Percentiles rank a stretch among this genome's conserved stretches.
Evolutionary conservation across 2,113 vertebrate genomes (phyloP).

Genomic region (Ranitomeya imitator): DNA sequence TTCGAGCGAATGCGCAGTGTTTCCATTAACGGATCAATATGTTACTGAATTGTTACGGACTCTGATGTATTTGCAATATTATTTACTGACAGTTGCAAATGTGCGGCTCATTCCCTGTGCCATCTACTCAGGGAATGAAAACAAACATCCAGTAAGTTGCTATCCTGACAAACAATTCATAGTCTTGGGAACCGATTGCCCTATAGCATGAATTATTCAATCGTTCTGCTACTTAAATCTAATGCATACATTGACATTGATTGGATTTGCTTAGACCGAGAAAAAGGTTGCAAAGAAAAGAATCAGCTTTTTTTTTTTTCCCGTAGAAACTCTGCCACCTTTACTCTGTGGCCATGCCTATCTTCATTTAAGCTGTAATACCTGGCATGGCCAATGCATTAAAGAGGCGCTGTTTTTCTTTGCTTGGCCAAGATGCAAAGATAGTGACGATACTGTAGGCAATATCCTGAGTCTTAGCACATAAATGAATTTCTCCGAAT

Average conservation of each 20-base stretch:
- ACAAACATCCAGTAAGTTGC: background rate
- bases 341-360: background rate
- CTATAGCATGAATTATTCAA: background rate
- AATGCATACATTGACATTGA: background rate
- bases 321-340: background rate
- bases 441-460: background rate
- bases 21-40: constrained; percentile 7
- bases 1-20: background rate
- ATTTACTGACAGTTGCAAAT: constrained; percentile 1
- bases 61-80: background rate
- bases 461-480: background rate
- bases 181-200: background rate
- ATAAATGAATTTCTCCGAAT: constrained; percentile 26
- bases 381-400: background rate
- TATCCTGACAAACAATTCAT: background rate
- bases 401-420: background rate
- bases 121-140: background rate
- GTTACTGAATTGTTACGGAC: background rate
- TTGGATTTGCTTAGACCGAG: background rate
- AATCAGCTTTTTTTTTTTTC: too few relatives aligned
- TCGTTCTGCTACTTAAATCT: background rate
- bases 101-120: background rate
- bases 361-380: background rate
- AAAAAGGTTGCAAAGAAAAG: background rate
- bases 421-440: background rate